These are phyloP conservation scores for Drosophila erecta DNA, from an alignment of 1,140 invertebrate genomes.

Conservation along the genomic window DNA sequence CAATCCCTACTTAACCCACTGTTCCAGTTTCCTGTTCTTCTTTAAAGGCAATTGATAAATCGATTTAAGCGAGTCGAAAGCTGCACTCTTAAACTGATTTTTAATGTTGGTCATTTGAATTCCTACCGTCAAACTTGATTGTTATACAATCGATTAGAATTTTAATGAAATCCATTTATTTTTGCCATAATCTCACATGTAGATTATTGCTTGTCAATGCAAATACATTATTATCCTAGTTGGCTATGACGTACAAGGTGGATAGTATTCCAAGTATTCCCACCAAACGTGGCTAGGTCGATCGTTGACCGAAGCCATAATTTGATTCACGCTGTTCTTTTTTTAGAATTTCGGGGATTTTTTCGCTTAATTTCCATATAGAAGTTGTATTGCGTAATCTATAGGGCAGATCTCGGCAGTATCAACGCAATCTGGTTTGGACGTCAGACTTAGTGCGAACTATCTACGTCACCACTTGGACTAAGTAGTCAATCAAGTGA, in stretches of 20 bases:
- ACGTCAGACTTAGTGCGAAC: neutral
- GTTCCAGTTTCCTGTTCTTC: slow-evolving; percentile 9
- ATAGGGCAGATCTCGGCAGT: slow-evolving; percentile 17
- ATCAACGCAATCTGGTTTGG: slow-evolving; percentile 32
- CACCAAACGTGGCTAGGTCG: slow-evolving; percentile 35
- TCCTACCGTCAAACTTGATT: slow-evolving; percentile 29
- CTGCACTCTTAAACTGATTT: slow-evolving; percentile 45
- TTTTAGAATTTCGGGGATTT: slow-evolving; percentile 34
- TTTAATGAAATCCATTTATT: slow-evolving; percentile 39
- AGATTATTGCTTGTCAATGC: slow-evolving; percentile 30
- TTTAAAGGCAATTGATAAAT: slow-evolving; percentile 15
- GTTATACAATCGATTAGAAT: slow-evolving; percentile 30
- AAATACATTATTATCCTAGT: slow-evolving; percentile 35
- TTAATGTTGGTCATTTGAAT: slow-evolving; percentile 23
- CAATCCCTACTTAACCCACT: slow-evolving; percentile 31
- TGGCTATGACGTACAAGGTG: slow-evolving; percentile 30
- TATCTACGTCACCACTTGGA: slow-evolving; percentile 25
- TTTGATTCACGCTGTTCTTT: slow-evolving; percentile 33
- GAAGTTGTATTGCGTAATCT: slow-evolving; percentile 28
- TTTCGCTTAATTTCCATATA: slow-evolving; percentile 32
- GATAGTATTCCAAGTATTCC: slow-evolving; percentile 23
- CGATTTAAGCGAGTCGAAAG: slow-evolving; percentile 17
- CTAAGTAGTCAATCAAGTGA: slow-evolving; percentile 24
- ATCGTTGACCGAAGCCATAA: slow-evolving; percentile 40
- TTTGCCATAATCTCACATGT: slow-evolving; percentile 23